Evolutionary conservation across 2,888 invertebrate species (phyloP).

Genomic region (Rhyacophila evoluta): DNA sequence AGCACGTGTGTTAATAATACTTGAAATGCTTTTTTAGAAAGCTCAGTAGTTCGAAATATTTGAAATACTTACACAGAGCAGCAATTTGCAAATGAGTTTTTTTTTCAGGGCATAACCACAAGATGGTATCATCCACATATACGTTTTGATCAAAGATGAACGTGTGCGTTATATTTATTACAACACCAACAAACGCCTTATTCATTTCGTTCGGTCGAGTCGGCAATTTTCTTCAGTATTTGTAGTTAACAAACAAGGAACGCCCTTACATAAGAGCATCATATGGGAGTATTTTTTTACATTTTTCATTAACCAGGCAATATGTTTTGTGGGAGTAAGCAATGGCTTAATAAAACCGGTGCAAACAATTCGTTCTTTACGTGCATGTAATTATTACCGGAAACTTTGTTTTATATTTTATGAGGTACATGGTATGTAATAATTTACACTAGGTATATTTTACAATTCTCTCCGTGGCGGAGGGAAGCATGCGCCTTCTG

Average conservation of each 20-base stretch:
- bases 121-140: neutral
- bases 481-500: too few species aligned
- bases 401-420: too few species aligned
- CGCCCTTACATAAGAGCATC: constrained; percentile 4
- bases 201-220: neutral
- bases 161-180: constrained; percentile 24
- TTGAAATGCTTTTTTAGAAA: too few species aligned
- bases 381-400: too few species aligned
- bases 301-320: neutral
- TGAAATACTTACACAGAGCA: neutral
- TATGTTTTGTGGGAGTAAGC: too few species aligned
- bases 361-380: too few species aligned
- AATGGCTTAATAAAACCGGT: too few species aligned
- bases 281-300: neutral
- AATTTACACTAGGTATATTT: too few species aligned
- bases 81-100: neutral
- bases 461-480: too few species aligned
- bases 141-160: neutral
- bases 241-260: neutral
- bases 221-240: neutral
- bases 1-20: too few species aligned
- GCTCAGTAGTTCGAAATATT: neutral
- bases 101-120: neutral
- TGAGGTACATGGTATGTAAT: too few species aligned
- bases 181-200: constrained; percentile 9